These are phyloP conservation scores for Spea hammondii DNA, from an alignment of 2,797 vertebrate species.

Conservation along the genomic window DNA sequence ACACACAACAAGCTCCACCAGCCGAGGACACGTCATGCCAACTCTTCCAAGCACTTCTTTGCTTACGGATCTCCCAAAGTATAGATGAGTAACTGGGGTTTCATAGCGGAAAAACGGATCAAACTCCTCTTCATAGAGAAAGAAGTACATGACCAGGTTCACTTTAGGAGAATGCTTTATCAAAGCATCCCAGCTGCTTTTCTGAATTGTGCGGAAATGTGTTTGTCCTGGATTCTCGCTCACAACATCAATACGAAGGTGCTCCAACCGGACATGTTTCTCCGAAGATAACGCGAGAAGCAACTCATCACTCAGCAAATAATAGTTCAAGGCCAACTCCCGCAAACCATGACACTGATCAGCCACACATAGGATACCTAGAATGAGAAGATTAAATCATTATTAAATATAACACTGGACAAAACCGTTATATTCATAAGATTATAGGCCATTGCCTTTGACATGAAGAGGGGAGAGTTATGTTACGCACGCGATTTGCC, in stretches of 20 bases:
- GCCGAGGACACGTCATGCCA: conserved; percentile 90
- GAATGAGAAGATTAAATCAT: not conserved
- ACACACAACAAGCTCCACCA: conserved; percentile 95
- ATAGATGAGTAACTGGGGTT: conserved; percentile 93
- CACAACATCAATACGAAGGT: conserved; percentile 94
- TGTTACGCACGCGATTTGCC: no score
- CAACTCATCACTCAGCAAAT: conserved; percentile 91
- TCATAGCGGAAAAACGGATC: conserved; percentile 94
- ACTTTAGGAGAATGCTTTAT: conserved; percentile 95
- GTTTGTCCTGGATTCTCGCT: conserved; percentile 93
- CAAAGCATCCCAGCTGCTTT: conserved; percentile 98
- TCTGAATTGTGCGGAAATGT: conserved; percentile 92
- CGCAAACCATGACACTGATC: conserved; percentile 96
- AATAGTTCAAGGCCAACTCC: conserved; percentile 95
- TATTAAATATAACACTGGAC: no score
- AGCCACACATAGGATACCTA: conserved; percentile 95
- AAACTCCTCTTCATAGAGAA: conserved; percentile 95
- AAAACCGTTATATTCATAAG: no score
- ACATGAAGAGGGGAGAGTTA: no score
- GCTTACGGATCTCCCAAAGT: conserved; percentile 96
- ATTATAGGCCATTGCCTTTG: no score
- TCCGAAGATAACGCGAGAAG: conserved; percentile 95
- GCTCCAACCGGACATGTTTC: conserved; percentile 92
- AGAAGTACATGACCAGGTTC: conserved; percentile 98
- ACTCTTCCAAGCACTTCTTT: conserved; percentile 95